phyloP scores from a whole-genome alignment of 2,797 vertebrate genomes.

The Eidolon dupreanum region DNA sequence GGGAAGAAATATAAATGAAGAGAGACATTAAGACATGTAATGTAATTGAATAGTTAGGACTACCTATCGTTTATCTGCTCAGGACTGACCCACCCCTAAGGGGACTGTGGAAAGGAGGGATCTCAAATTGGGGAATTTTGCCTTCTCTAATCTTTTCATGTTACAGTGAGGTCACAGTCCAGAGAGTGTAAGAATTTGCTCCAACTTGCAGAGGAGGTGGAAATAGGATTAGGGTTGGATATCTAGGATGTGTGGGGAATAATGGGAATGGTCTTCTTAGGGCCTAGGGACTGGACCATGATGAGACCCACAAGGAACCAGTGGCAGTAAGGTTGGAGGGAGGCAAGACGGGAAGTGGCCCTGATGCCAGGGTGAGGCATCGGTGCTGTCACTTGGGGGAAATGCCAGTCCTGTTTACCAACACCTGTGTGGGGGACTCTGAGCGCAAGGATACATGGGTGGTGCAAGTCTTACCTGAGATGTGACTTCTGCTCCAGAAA shows the following conservation, averaged over 20 bases:
- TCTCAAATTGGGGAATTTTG: background rate
- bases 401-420: background rate
- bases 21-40: background rate
- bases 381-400: background rate
- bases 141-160: background rate
- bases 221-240: background rate
- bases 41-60: background rate
- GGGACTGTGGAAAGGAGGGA: background rate
- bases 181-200: background rate
- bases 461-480: background rate
- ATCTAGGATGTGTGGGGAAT: background rate
- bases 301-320: background rate
- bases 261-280: background rate
- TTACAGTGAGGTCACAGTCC: background rate
- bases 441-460: fast-evolving
- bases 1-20: background rate
- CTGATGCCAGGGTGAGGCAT: background rate
- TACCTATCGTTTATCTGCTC: background rate
- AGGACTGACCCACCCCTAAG: background rate
- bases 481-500: background rate
- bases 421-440: background rate
- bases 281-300: background rate
- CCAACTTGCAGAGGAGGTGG: background rate
- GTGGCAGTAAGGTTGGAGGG: background rate
- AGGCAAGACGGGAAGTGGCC: background rate